Conservation (phyloP, 64 coral and sea anemone genomes). For the Hydrozoanthus tunicans region DNA sequence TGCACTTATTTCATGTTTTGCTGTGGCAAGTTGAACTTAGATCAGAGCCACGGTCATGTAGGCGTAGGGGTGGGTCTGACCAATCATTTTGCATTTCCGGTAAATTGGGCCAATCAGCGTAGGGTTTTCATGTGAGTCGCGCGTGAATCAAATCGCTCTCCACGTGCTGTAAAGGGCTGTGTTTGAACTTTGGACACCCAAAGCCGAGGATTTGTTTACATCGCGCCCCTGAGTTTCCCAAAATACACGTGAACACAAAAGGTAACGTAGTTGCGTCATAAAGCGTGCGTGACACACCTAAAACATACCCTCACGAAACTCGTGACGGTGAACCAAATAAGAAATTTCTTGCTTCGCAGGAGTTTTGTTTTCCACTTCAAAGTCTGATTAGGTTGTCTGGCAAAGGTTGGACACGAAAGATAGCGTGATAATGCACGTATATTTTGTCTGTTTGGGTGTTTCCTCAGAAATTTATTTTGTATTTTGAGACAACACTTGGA, state of each 20-base stretch:
- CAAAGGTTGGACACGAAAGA: background rate
- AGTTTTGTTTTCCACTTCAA: background rate
- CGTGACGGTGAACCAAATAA: background rate
- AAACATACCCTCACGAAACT: background rate
- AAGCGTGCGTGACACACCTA: conserved; percentile 36
- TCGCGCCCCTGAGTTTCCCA: conserved; percentile 1
- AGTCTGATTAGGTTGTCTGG: background rate
- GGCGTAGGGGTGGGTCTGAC: conserved; percentile 81
- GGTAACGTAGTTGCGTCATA: conserved; percentile 34
- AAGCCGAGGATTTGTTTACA: conserved; percentile 45
- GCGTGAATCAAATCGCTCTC: conserved; percentile 80
- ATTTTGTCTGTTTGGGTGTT: conserved; percentile 5
- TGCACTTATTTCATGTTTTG: conserved; percentile 70
- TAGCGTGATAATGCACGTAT: background rate
- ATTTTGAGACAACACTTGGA: conserved; percentile 24
- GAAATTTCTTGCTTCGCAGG: background rate
- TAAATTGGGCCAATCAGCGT: conserved; percentile 80
- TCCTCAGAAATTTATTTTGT: background rate
- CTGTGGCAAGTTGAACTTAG: conserved; percentile 94
- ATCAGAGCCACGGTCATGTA: conserved; percentile 90
- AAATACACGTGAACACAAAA: conserved; percentile 59
- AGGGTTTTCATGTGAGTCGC: conserved; percentile 81
- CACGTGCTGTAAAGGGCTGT: conserved; percentile 72
- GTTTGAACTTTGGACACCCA: conserved; percentile 59
- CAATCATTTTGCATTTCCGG: conserved; percentile 64